Base-by-base conservation (phyloP, 2,888 invertebrate species). In the Dilophus febrilis region DNA sequence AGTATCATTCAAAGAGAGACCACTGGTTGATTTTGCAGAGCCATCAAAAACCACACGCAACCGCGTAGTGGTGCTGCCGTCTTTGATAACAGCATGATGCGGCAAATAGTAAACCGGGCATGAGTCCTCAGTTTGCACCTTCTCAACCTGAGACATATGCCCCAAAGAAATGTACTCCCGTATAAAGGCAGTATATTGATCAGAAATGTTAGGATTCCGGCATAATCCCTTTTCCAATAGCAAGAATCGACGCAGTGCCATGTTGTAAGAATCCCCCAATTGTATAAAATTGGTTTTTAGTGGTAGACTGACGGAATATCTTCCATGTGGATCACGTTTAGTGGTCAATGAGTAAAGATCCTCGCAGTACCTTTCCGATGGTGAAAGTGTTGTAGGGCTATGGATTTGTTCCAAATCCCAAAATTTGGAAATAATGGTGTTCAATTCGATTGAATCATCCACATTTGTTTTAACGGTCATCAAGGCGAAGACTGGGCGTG, bases 1-100 rank as follows among this genome's bases (percentile, higher is more conserved):
- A 19, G 37, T 29, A 10, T 43, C 38, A 38, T 43, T 43, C 5
- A 43, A 14, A 10, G 43, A 43, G 12, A 30, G 10, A 31, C 38
- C 36, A 12, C 35, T 14, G 22, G 39, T 8, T 22, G 29, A 18
- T 31, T 30, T 12, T 1, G 32, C 14, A 11, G 32, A 40, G 12
- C 37, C 43, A 35, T 37, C 35, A 26, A 43, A 42, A 8, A 36
- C 39, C 4, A 19, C 31, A 27, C 40, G 14, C 4, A 35, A 14
- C 13, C 35, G 26, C 18, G 35, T 40, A 10, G 35, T 17, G 6
- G 35, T 35, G n/a, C 40, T 40, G n/a, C 17, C n/a, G 11, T 18
- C 29, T 35, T 40, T 40, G 19, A 40, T 10, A 16, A 40, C 40
- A 6, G 27, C 35, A 18, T 40, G 40, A 29, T 35, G 35, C 6